These are phyloP conservation scores for Halichondria panicea DNA, from an alignment of 37 sponge, comb jelly and placozoan genomes.

Conservation along the genomic window DNA sequence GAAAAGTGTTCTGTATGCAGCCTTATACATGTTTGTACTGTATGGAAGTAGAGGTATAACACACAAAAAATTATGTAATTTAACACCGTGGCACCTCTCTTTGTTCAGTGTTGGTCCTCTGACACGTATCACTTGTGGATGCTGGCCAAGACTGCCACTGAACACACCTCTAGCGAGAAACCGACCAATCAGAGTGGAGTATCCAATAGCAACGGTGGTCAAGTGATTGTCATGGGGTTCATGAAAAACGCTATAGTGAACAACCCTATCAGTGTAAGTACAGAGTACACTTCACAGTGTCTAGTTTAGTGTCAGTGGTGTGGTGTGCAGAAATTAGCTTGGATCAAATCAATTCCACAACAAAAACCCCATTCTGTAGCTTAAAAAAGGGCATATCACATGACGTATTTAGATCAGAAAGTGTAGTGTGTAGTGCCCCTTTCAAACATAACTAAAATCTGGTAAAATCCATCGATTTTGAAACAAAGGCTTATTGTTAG, in stretches of 20 bases:
- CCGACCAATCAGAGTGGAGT: background rate
- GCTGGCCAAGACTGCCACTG: constrained; percentile 19
- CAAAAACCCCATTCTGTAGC: too few species aligned
- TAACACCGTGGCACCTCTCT: background rate
- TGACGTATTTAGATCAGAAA: too few species aligned
- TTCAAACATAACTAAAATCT: too few species aligned
- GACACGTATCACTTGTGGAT: constrained; percentile 79
- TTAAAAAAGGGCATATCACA: too few species aligned
- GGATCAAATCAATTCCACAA: background rate
- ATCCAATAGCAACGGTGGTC: background rate
- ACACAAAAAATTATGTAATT: background rate
- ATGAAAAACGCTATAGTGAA: constrained; percentile 71
- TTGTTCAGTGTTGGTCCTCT: constrained; percentile 66
- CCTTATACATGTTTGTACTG: background rate
- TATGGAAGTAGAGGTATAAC: background rate
- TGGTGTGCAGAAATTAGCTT: background rate
- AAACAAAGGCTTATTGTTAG: too few species aligned
- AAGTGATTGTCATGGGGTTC: constrained; percentile 64
- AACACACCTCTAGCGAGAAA: background rate
- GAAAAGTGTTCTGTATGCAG: background rate
- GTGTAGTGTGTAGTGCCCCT: too few species aligned
- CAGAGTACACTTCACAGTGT: background rate
- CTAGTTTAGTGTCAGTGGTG: background rate
- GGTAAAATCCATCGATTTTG: too few species aligned
- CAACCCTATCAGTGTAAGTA: constrained; percentile 74